Base-by-base conservation (phyloP, 2,113 vertebrate genomes). In the Corydoras sp. region DNA sequence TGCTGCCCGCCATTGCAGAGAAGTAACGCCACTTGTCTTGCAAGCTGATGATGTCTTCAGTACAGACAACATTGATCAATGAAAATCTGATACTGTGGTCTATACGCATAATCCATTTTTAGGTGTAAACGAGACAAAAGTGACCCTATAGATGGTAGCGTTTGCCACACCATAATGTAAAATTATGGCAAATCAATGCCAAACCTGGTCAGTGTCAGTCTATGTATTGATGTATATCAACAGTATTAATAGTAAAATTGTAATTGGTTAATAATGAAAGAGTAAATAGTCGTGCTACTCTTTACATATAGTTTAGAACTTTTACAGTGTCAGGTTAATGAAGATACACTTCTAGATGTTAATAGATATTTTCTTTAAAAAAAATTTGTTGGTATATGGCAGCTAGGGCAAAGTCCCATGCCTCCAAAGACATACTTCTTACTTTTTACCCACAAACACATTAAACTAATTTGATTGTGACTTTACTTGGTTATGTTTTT, bases 1-100 rank as follows among this genome's bases (percentile, higher is more conserved):
- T 90, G 78, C 86, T 90, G 35, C 89, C 90, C 31, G 81, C 87
- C 67, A 90, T 90, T 51, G 85, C 86, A 53, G 89, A 90, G 79
- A 86, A 88, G 69, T 90, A 82, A 69, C 12, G 9, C 31, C 29
- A 8, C n/a, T 65, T 65, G 18, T 58, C 18, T 5, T 1, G 8
- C 18, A 9, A 65, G 55, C n/a, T 24, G 3, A 31, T 13, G 6
- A 3, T 29, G 56, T 60, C 35, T 12, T 58, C 4, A 15, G 8
- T 14, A 64, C 18, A 58, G 58, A 58, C 51, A 56, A 66, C 11
- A 73, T 2, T 9, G 49, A 67, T 55, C 31, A 55, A 54, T n/a
- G 51, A 49, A 73, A 30, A 32, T 67, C 49, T 54, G 30, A 3
- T 9, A 68, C 60, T 69, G 63, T 62, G 74, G 73, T 76, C 73